These are phyloP conservation scores for Agriopis marginaria DNA, from an alignment of 2,888 invertebrate genomes.

Conservation along the genomic window DNA sequence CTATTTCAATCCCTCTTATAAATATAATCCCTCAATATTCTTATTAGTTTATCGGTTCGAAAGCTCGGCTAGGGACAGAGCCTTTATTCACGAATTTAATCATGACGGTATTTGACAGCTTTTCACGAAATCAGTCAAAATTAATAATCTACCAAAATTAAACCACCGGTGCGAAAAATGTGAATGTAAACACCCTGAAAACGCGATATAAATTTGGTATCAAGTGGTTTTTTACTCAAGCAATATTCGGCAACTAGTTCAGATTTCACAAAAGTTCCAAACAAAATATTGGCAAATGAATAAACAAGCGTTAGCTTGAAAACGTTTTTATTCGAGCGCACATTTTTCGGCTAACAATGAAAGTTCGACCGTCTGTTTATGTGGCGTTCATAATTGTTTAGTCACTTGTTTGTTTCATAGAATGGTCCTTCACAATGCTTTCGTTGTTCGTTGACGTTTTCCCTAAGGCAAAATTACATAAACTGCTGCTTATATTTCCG, in stretches of 20 bases:
- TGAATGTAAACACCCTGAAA: too few species aligned
- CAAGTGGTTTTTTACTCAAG: too few species aligned
- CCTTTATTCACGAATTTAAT: too few species aligned
- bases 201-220: too few species aligned
- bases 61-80: too few species aligned
- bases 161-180: too few species aligned
- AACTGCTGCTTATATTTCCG: constrained; percentile 24
- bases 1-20: too few species aligned
- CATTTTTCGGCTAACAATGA: constrained; percentile 40
- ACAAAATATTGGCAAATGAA: constrained; percentile 32
- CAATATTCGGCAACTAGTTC: constrained; percentile 10
- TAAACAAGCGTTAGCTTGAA: constrained; percentile 22
- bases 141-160: too few species aligned
- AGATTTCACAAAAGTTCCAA: constrained; percentile 29
- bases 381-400: constrained; percentile 43
- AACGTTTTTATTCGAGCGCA: constrained; percentile 35
- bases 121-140: too few species aligned
- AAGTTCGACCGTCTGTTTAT: constrained; percentile 40
- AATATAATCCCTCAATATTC: too few species aligned
- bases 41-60: neutral
- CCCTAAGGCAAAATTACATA: constrained; percentile 27
- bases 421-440: constrained; percentile 31
- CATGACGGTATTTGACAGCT: too few species aligned
- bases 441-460: constrained; percentile 28
- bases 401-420: constrained; percentile 39